A percentile compares a stretch with the other conserved stretches of the same genome.
These are phyloP conservation scores for Bathynomus jamesi DNA, from an alignment of 1,140 invertebrate genomes.

Conservation along the genomic window DNA sequence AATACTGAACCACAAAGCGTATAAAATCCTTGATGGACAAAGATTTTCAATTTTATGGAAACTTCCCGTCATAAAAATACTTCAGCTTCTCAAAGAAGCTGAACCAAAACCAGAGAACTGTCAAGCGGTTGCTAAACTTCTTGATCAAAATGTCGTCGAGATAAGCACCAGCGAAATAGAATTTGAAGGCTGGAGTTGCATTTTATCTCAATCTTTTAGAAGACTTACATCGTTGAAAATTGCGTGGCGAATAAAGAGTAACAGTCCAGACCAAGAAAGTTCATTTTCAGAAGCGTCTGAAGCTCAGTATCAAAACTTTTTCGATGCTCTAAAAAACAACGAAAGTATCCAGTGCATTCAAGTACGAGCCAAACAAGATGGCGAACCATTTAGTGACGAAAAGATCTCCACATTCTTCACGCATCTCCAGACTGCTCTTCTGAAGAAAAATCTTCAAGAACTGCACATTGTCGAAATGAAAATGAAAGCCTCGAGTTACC, in stretches of 20 bases:
- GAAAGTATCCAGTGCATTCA: slow-evolving; percentile 23
- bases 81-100: slow-evolving; percentile 26
- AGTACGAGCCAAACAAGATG: slow-evolving; percentile 30
- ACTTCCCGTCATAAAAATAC: slow-evolving; percentile 22
- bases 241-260: slow-evolving; percentile 33
- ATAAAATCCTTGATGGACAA: slow-evolving; percentile 16
- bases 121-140: slow-evolving; percentile 21
- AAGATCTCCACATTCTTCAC: slow-evolving; percentile 32
- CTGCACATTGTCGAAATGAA: slow-evolving; percentile 31
- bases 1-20: slow-evolving; percentile 20
- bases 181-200: slow-evolving; percentile 30
- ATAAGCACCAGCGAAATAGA: slow-evolving; percentile 31
- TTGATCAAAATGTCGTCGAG: slow-evolving; percentile 19
- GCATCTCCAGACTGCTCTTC: slow-evolving; percentile 17
- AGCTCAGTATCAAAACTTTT: slow-evolving; percentile 24
- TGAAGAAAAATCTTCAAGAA: slow-evolving; percentile 25
- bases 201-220: slow-evolving; percentile 23
- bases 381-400: slow-evolving; percentile 28
- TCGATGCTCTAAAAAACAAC: slow-evolving; percentile 24
- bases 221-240: slow-evolving; percentile 25
- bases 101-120: slow-evolving; percentile 21
- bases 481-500: slow-evolving; percentile 20
- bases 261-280: slow-evolving; percentile 34
- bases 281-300: slow-evolving; percentile 29
- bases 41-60: slow-evolving; percentile 16